Percentiles rank a stretch among this genome's conserved stretches.
phyloP scores from a whole-genome alignment of 2,888 invertebrate genomes.

The Sminthurinus aureus region DNA sequence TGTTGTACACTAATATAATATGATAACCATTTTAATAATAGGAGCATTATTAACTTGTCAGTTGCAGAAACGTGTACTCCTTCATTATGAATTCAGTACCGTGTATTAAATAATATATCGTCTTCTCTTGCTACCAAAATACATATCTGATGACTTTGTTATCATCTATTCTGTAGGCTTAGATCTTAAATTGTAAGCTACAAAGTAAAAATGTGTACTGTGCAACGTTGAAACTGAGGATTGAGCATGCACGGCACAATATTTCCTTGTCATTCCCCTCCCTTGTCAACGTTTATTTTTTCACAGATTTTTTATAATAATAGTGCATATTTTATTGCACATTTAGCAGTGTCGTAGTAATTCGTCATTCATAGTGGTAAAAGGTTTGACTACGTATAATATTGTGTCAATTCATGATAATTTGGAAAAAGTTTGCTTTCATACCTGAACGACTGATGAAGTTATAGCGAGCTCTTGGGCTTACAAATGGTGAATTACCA shows the following conservation, averaged over 20 bases:
- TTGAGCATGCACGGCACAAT: not conserved
- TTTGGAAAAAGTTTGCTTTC: constrained; percentile 28
- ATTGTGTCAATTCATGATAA: no score
- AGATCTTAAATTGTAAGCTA: no score
- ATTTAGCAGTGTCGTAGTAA: not conserved
- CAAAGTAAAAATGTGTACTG: no score
- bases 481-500: constrained; percentile 65
- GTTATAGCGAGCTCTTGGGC: constrained; percentile 65
- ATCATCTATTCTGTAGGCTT: no score
- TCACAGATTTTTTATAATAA: not conserved
- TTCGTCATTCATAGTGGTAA: no score
- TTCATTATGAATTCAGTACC: not conserved
- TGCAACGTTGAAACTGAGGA: not conserved
- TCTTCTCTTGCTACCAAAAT: not conserved
- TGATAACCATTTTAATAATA: not conserved
- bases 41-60: not conserved
- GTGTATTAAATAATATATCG: not conserved
- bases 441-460: constrained; percentile 66
- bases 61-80: not conserved
- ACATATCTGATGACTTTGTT: not conserved
- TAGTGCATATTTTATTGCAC: not conserved
- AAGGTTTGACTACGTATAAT: no score
- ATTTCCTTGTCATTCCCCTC: not conserved
- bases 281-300: no score
- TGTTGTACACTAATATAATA: not conserved